Percentiles rank a stretch among this genome's conserved stretches.
These are phyloP conservation scores for Limnephilus auricula DNA, from an alignment of 2,888 invertebrate species.

Conservation along the genomic window DNA sequence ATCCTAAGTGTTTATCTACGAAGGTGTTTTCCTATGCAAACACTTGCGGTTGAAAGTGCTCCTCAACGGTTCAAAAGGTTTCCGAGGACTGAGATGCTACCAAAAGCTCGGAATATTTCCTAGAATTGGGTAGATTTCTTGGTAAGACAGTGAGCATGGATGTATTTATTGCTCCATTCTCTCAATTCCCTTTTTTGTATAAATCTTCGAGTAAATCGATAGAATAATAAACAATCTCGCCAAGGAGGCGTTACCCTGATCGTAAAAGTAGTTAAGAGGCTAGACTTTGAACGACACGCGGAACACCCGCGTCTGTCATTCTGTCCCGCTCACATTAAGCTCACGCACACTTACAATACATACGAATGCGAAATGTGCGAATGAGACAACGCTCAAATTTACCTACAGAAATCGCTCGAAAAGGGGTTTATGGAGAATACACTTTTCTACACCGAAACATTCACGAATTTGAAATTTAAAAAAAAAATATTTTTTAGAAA, in stretches of 20 bases:
- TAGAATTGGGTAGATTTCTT: background rate
- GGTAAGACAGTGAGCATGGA: background rate
- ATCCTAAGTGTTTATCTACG: constrained; percentile 23
- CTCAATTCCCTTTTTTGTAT: background rate
- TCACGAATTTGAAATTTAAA: too few species aligned
- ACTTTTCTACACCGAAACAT: too few species aligned
- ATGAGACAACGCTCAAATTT: too few species aligned
- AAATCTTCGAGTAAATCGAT: background rate
- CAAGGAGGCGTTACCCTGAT: background rate
- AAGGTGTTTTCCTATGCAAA: constrained; percentile 15
- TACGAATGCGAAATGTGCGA: too few species aligned
- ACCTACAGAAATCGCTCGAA: too few species aligned
- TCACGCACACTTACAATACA: too few species aligned
- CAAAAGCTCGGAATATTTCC: background rate
- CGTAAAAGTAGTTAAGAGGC: background rate
- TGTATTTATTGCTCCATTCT: background rate
- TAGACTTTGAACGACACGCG: too few species aligned
- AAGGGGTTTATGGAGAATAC: too few species aligned
- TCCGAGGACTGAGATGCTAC: background rate
- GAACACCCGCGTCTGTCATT: too few species aligned
- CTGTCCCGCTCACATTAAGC: too few species aligned
- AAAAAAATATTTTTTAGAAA: too few species aligned
- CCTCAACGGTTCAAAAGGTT: background rate
- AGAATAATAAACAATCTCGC: background rate
- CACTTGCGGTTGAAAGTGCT: constrained; percentile 1